phyloP scores from a whole-genome alignment of 2,113 vertebrate genomes.

The Cephalopterus ornatus region DNA sequence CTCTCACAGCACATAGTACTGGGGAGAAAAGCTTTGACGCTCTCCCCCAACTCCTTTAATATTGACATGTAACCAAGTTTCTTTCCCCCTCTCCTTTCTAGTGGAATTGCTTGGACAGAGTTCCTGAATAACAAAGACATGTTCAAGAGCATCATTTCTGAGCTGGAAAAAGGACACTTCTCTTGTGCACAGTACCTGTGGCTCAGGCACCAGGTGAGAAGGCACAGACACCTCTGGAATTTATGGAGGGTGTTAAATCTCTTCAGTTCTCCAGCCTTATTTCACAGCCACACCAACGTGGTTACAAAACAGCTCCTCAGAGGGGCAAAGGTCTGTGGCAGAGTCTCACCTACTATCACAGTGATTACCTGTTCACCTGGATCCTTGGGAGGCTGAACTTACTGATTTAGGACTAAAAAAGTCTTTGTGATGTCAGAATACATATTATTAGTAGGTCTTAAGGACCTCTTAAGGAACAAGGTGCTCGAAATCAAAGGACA shows the following conservation, averaged over 20 bases:
- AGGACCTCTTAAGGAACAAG: no score
- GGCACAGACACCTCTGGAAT: not conserved
- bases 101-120: slow-evolving; percentile 90
- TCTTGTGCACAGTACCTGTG: slow-evolving; percentile 89
- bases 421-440: not conserved
- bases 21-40: not conserved
- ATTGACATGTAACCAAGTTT: not conserved
- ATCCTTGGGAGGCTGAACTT: not conserved
- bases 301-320: not conserved
- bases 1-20: not conserved
- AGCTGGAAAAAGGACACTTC: slow-evolving; percentile 84
- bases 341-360: not conserved
- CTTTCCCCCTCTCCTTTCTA: slow-evolving; percentile 20
- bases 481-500: no score
- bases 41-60: not conserved
- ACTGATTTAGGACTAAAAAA: not conserved
- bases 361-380: not conserved
- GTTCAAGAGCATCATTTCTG: slow-evolving; percentile 78
- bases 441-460: not conserved
- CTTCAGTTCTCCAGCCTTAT: not conserved
- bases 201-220: slow-evolving; percentile 90
- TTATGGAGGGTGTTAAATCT: not conserved
- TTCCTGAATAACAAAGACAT: slow-evolving; percentile 87
- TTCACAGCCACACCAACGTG: not conserved
- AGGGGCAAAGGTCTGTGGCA: not conserved